Conservation (phyloP, 2,888 invertebrate species). For the Lypha dubia region DNA sequence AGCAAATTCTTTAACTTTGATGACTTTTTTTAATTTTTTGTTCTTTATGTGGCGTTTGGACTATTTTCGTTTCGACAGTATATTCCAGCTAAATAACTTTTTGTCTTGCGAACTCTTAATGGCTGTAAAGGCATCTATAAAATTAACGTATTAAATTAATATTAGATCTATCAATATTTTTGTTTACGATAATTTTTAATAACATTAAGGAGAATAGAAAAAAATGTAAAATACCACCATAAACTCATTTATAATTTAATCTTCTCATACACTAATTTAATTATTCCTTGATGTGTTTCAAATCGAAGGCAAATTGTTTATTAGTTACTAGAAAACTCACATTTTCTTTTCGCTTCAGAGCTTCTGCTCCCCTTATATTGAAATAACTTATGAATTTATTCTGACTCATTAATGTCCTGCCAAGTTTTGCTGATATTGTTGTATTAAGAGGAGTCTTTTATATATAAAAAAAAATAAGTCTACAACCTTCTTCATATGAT, state of each 20-base stretch:
- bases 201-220: too few relatives aligned
- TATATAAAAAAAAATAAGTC: not conserved
- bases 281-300: slow-evolving; percentile 2
- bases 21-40: too few relatives aligned
- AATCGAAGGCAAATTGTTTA: not conserved
- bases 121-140: too few relatives aligned
- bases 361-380: not conserved
- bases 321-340: not conserved
- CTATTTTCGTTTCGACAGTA: too few relatives aligned
- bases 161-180: too few relatives aligned
- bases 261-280: not conserved
- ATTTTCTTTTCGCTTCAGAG: not conserved
- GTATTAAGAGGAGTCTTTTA: not conserved
- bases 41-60: too few relatives aligned
- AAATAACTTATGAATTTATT: slow-evolving; percentile 48
- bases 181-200: too few relatives aligned
- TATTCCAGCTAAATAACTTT: too few relatives aligned
- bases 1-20: too few relatives aligned
- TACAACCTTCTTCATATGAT: not conserved
- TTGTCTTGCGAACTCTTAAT: too few relatives aligned
- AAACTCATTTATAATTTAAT: not conserved
- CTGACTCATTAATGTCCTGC: slow-evolving; percentile 45
- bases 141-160: too few relatives aligned
- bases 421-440: slow-evolving; percentile 30
- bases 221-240: too few relatives aligned